These are phyloP conservation scores for Helicoverpa armigera DNA, from an alignment of 1,140 invertebrate species.

Conservation along the genomic window DNA sequence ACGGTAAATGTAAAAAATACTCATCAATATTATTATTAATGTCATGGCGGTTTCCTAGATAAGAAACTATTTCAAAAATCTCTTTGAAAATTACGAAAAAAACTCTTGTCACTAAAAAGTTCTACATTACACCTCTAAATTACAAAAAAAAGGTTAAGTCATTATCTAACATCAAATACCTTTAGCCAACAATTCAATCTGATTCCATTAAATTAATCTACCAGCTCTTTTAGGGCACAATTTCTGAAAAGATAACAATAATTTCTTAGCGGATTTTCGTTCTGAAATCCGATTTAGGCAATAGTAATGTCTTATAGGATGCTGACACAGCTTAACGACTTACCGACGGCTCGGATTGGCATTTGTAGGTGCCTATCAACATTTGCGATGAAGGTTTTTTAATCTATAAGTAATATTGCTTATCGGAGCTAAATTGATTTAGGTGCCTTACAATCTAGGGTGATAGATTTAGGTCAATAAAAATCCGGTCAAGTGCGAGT, in stretches of 20 bases:
- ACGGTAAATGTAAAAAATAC: too few species aligned
- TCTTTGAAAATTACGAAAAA: too few species aligned
- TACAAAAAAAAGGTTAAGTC: too few species aligned
- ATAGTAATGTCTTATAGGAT: slow-evolving; percentile 1
- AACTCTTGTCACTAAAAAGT: too few species aligned
- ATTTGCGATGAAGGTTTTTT: background rate
- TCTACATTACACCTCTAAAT: too few species aligned
- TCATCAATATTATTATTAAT: too few species aligned
- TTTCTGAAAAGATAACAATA: background rate
- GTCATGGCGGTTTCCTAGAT: too few species aligned
- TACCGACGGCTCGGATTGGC: background rate
- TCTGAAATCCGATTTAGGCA: slow-evolving; percentile 2
- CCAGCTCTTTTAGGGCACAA: background rate
- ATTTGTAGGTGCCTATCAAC: background rate
- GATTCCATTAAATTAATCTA: slow-evolving; percentile 15
- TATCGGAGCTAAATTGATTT: too few species aligned
- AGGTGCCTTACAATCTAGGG: too few species aligned
- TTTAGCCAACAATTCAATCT: background rate
- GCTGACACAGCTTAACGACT: slow-evolving; percentile 10
- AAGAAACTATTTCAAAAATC: too few species aligned
- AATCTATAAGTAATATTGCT: background rate
- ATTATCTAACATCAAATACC: background rate
- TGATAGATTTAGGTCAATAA: too few species aligned
- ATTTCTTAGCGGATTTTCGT: background rate
- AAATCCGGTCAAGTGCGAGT: too few species aligned